Evolutionary conservation across 2,113 vertebrate genomes (phyloP).

Genomic region (Varanus salvator): DNA sequence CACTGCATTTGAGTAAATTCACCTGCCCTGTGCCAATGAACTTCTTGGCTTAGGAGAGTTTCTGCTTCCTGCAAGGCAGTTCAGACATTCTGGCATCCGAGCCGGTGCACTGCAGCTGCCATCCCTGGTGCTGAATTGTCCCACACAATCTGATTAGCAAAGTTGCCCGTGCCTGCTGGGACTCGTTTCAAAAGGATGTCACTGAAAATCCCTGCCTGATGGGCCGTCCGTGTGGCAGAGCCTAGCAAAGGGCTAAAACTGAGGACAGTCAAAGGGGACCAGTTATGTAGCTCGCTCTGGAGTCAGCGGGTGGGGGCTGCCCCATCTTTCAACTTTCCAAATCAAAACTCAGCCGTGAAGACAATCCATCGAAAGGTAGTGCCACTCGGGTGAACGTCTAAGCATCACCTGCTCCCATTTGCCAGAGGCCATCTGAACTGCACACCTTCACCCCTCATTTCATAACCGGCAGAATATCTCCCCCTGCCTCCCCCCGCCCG

Average conservation of each 20-base stretch:
- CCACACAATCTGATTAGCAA: neutral
- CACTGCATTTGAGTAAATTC: neutral
- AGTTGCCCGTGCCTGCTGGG: neutral
- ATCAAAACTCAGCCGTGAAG: neutral
- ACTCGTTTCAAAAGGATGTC: neutral
- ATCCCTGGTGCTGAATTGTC: neutral
- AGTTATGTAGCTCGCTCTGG: conserved; percentile 30
- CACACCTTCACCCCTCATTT: neutral
- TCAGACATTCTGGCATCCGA: neutral
- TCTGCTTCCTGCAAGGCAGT: conserved; percentile 11
- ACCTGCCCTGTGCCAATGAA: too few species aligned
- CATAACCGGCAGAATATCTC: conserved; percentile 29
- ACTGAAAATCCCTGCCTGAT: conserved; percentile 7
- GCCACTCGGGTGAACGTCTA: neutral
- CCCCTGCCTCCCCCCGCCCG: conserved; percentile 10
- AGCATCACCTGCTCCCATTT: neutral
- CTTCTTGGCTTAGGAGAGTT: neutral
- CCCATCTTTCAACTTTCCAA: neutral
- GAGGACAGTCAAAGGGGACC: conserved; percentile 45
- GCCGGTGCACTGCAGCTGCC: neutral
- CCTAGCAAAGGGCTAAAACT: conserved; percentile 58
- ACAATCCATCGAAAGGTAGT: neutral
- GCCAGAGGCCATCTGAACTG: neutral
- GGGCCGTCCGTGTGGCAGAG: conserved; percentile 30
- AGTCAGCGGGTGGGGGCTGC: neutral